Evolutionary conservation across 2,888 invertebrate genomes (phyloP), one percentile per base, ranked within the genome.

Genomic region (Lasius fuliginosus): DNA sequence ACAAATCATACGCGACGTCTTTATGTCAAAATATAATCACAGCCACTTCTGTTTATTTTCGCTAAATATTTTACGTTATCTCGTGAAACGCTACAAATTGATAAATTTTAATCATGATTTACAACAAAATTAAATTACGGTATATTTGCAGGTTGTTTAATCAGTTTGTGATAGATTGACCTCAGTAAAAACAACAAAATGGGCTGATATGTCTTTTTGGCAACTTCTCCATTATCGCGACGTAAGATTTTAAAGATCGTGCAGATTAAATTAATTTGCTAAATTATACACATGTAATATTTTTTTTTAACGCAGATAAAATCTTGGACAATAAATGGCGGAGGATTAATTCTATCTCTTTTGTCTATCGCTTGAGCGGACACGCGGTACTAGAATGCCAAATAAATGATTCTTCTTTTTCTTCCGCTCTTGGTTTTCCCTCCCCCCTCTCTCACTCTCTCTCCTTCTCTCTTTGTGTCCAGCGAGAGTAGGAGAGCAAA

Each of bases 1-100:
- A 93, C 91, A 91, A 93, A 93, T 93, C 91, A 89, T 88, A 90
- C 89, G 88, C 85, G 88, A 87, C 75, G 83, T 58, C 85, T 87
- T 71, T 84, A 85, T 82, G 85, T 90, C 81, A 88, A 88, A 90
- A 90, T 83, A 88, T 81, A 73, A 81, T 77, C 46, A 60, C 56
- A 33, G 15, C 11, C 33, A 33, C 27, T 46, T 42, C 33, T 15
- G 69, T 42, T 60, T 33, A 36, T 56, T 77, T 77, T 69, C n/a
- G 46, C 46, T 2, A 60, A 73, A 62, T 46, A 60, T 60, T 60
- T 71, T 36, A 42, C 33, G 30, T 69, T 60, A 73, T 73, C 18
- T 27, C 46, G 15, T 30, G 15, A 60, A 79, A 68, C n/a, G 42
- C 23, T 36, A 53, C 69, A 11, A 58, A 23, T 3, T 46, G 58